A percentile compares a stretch with the other conserved stretches of the same genome.
Evolutionary conservation across 2,888 invertebrate genomes (phyloP).

Genomic region (Pandemis corylana): DNA sequence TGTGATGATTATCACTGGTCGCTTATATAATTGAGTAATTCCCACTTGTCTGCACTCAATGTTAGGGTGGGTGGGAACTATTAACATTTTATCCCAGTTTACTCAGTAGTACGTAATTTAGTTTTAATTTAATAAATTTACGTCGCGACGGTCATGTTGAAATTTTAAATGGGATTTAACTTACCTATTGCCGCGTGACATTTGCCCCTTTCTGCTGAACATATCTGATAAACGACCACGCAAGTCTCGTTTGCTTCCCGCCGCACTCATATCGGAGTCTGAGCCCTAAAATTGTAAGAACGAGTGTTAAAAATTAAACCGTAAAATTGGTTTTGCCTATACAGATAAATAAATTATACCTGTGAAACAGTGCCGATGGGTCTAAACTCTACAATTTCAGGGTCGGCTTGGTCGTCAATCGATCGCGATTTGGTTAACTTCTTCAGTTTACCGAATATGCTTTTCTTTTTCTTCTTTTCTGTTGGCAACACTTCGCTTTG

Average conservation of each 20-base stretch:
- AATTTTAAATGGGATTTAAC: neutral
- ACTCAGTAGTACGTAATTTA: too few relatives aligned
- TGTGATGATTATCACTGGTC: too few relatives aligned
- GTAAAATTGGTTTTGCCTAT: slow-evolving; percentile 23
- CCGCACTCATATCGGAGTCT: slow-evolving; percentile 89
- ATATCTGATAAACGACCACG: slow-evolving; percentile 93
- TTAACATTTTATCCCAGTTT: too few relatives aligned
- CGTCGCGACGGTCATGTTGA: neutral
- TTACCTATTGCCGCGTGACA: slow-evolving; percentile 89
- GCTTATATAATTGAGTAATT: too few relatives aligned
- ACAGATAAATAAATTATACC: slow-evolving; percentile 55
- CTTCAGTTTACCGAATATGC: slow-evolving; percentile 93
- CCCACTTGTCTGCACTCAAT: too few relatives aligned
- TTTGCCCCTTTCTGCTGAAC: slow-evolving; percentile 88
- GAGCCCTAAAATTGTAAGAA: slow-evolving; percentile 80
- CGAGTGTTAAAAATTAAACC: neutral
- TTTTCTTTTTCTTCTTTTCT: slow-evolving; percentile 92
- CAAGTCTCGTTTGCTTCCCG: slow-evolving; percentile 90
- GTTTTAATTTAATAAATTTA: too few relatives aligned
- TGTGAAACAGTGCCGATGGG: slow-evolving; percentile 84
- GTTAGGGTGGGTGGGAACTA: too few relatives aligned
- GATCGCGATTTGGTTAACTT: slow-evolving; percentile 94
- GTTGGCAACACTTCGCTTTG: slow-evolving; percentile 92
- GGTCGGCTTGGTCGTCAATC: slow-evolving; percentile 87
- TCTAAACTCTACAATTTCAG: slow-evolving; percentile 75